phyloP scores from a whole-genome alignment of 2,797 vertebrate species.

The Micromesistius poutassou region DNA sequence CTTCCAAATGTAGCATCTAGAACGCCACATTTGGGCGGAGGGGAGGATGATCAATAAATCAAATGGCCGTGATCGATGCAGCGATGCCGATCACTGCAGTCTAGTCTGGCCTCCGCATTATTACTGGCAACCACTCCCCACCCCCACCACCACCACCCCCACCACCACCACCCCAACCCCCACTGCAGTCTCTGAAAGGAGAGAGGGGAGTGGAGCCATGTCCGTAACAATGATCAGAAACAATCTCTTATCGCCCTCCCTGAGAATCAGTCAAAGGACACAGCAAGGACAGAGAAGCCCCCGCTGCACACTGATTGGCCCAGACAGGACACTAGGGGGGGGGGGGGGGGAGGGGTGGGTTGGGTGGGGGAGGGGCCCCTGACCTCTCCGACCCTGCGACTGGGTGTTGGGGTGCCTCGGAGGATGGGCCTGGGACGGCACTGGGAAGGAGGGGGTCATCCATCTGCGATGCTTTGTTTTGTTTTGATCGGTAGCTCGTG shows the following conservation, averaged over 20 bases:
- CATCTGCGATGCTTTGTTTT: slow-evolving; percentile 60
- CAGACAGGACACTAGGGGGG: slow-evolving; percentile 58
- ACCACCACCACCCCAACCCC: slow-evolving; percentile 30
- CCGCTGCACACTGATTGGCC: slow-evolving; percentile 6
- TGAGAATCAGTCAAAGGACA: slow-evolving; percentile 45
- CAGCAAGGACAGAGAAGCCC: background rate
- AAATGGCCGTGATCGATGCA: slow-evolving; percentile 96
- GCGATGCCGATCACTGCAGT: slow-evolving; percentile 86
- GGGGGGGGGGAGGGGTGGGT: too few relatives aligned
- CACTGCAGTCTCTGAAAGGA: slow-evolving; percentile 26
- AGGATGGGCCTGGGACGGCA: slow-evolving; percentile 72
- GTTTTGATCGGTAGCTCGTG: background rate
- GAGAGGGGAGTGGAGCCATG: slow-evolving; percentile 24
- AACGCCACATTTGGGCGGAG: slow-evolving; percentile 84
- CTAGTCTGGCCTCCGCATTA: slow-evolving; percentile 94
- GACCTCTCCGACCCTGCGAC: slow-evolving; percentile 74
- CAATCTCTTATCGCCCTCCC: slow-evolving; percentile 59
- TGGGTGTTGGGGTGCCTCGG: slow-evolving; percentile 36
- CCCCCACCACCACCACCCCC: slow-evolving; percentile 40
- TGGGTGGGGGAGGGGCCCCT: slow-evolving; percentile 79
- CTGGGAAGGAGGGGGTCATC: slow-evolving; percentile 75
- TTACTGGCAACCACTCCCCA: slow-evolving; percentile 75
- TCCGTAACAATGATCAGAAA: slow-evolving; percentile 63
- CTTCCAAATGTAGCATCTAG: slow-evolving; percentile 68
- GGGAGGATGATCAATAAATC: slow-evolving; percentile 98